phyloP scores from a whole-genome alignment of 2,888 invertebrate genomes.

The Belgica antarctica region DNA sequence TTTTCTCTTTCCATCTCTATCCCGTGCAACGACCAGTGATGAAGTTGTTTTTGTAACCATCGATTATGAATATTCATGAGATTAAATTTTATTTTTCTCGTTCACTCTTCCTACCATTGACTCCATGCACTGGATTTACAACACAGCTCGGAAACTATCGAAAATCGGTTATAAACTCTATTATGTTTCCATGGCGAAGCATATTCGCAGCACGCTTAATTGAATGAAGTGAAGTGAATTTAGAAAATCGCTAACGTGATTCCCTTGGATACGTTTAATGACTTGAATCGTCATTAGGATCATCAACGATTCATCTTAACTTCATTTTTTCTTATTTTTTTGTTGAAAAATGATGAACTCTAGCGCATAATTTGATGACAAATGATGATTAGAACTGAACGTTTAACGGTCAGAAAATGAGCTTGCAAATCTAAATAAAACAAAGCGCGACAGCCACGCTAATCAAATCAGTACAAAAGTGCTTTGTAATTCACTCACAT shows the following conservation, averaged over 20 bases:
- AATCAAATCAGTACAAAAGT: neutral
- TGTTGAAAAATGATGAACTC: no score
- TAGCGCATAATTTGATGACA: neutral
- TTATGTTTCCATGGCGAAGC: neutral
- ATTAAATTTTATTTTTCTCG: constrained; percentile 34
- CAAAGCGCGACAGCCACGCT: neutral
- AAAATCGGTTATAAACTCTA: constrained; percentile 19
- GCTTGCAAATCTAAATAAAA: neutral
- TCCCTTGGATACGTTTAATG: neutral
- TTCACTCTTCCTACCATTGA: neutral
- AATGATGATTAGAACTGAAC: neutral
- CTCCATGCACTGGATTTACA: neutral
- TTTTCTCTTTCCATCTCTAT: no score
- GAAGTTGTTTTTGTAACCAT: constrained; percentile 21
- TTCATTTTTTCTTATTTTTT: no score
- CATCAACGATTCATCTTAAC: neutral
- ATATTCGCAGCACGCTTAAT: neutral
- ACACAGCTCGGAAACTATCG: neutral
- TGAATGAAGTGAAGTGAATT: constrained; percentile 14
- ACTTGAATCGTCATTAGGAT: neutral
- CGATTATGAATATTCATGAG: constrained; percentile 44
- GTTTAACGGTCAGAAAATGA: neutral
- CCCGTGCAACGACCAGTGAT: neutral
- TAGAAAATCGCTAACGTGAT: neutral
- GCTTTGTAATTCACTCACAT: neutral